These are phyloP conservation scores for Desmophyllum pertusum DNA, from an alignment of 92 coral and sea anemone genomes.

Conservation along the genomic window DNA sequence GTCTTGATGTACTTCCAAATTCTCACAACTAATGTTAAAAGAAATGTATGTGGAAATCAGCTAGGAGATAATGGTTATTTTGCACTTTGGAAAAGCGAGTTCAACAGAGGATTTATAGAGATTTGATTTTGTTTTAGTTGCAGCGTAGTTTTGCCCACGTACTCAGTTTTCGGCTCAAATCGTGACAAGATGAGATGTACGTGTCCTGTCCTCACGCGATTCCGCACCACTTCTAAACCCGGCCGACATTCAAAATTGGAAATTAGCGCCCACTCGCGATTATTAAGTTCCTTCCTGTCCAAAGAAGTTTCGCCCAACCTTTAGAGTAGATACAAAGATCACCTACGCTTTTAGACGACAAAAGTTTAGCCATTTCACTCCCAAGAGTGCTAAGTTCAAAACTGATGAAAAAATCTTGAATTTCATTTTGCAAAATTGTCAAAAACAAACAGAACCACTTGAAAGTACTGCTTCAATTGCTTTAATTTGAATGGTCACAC, in stretches of 20 bases:
- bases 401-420: no score
- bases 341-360: neutral
- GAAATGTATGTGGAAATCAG: neutral
- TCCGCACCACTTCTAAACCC: neutral
- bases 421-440: no score
- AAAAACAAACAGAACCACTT: no score
- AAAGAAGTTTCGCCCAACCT: neutral
- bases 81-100: no score
- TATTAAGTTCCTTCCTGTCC: neutral
- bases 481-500: no score
- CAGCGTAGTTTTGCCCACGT: neutral
- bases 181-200: neutral
- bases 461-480: no score
- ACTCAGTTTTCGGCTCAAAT: neutral
- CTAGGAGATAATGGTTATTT: no score
- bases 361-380: no score
- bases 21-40: neutral
- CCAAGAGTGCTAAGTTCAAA: no score
- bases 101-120: neutral
- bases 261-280: neutral
- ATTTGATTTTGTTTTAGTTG: neutral
- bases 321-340: neutral
- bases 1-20: neutral
- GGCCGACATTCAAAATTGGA: neutral
- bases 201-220: neutral